phyloP scores from a whole-genome alignment of 2,888 invertebrate genomes.

The Clanis bilineata region DNA sequence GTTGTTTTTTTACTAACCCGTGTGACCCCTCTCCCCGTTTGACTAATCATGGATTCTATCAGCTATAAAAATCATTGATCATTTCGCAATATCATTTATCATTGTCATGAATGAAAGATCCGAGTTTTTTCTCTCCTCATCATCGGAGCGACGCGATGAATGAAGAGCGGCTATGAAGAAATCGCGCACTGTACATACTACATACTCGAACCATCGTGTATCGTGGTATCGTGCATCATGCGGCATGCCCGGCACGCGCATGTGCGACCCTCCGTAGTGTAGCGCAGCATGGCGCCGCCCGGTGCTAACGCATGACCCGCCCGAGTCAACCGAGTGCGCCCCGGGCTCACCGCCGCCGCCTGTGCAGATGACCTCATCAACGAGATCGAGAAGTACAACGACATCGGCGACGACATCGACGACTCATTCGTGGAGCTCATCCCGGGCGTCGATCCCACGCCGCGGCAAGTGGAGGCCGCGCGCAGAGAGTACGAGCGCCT shows the following conservation, averaged over 20 bases:
- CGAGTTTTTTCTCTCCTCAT: conserved; percentile 11
- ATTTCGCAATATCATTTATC: conserved; percentile 35
- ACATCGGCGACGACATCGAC: conserved; percentile 96
- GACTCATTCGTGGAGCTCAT: conserved; percentile 93
- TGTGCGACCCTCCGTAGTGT: conserved; percentile 42
- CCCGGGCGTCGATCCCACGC: conserved; percentile 80
- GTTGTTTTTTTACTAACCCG: conserved; percentile 76
- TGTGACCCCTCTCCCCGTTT: conserved; percentile 53
- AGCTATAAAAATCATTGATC: conserved; percentile 61
- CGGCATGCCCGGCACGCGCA: conserved; percentile 51
- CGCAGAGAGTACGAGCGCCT: conserved; percentile 56
- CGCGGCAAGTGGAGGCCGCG: conserved; percentile 55
- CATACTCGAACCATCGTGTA: conserved; percentile 50
- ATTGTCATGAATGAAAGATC: conserved; percentile 28
- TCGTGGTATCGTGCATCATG: conserved; percentile 9
- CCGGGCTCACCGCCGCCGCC: conserved; percentile 46
- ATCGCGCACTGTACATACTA: conserved; percentile 41
- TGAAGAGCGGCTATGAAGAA: background rate
- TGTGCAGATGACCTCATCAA: conserved; percentile 91
- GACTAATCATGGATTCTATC: conserved; percentile 70
- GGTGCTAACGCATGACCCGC: conserved; percentile 50
- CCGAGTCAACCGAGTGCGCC: conserved; percentile 27
- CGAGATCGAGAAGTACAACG: conserved; percentile 95
- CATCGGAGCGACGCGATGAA: conserved; percentile 5
- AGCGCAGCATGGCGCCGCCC: conserved; percentile 44